phyloP scores from a whole-genome alignment of 2,888 invertebrate genomes.

The Pemphredon lugubris region DNA sequence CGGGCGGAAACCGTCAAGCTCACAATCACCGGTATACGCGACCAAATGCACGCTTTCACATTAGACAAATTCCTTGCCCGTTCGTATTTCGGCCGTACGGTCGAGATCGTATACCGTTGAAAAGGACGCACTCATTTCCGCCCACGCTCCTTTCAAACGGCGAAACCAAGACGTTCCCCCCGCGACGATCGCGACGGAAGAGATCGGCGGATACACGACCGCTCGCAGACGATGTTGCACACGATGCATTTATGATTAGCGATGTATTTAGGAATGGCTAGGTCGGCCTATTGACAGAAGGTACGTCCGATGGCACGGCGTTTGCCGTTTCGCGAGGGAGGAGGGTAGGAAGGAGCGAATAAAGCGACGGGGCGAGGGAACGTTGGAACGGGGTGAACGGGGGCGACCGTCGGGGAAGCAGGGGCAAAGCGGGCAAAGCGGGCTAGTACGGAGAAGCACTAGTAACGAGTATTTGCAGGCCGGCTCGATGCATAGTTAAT shows the following conservation, averaged over 20 bases:
- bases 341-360: conserved; percentile 36
- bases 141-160: too few relatives aligned
- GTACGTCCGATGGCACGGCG: conserved; percentile 53
- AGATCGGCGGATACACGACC: too few relatives aligned
- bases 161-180: too few relatives aligned
- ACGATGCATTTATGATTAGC: conserved; percentile 70
- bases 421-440: too few relatives aligned
- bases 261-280: conserved; percentile 69
- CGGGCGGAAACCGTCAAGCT: too few relatives aligned
- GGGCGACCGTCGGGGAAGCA: conserved; percentile 54
- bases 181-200: too few relatives aligned
- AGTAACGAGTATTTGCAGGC: conserved; percentile 81
- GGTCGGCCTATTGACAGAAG: conserved; percentile 52
- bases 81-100: too few relatives aligned
- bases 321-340: conserved; percentile 40
- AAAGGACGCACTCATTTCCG: too few relatives aligned
- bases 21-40: too few relatives aligned
- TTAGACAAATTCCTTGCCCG: too few relatives aligned
- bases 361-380: conserved; percentile 22
- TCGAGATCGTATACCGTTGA: too few relatives aligned
- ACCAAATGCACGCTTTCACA: too few relatives aligned
- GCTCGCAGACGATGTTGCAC: conserved; percentile 55
- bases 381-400: conserved; percentile 26
- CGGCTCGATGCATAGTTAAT: conserved; percentile 81
- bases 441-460: conserved; percentile 71